These are phyloP conservation scores for Formica selysi DNA, from an alignment of 1,140 invertebrate genomes.

Conservation along the genomic window DNA sequence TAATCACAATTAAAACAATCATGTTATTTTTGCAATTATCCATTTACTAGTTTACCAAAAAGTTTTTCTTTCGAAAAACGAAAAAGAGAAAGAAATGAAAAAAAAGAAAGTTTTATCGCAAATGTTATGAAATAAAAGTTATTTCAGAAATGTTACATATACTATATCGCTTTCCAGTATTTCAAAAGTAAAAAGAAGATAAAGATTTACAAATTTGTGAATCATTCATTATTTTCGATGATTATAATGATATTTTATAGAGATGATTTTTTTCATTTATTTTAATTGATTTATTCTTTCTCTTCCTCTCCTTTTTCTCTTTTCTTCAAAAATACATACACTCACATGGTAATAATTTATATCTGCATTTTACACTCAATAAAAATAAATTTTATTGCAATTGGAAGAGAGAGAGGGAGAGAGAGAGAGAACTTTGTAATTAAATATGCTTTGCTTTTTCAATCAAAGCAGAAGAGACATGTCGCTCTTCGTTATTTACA, in stretches of 20 bases:
- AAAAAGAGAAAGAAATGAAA: not conserved
- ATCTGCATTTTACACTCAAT: not conserved
- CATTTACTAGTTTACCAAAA: not conserved
- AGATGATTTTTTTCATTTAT: too few relatives aligned
- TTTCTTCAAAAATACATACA: not conserved
- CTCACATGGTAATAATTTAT: not conserved
- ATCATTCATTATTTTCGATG: not conserved
- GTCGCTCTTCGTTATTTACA: slow-evolving; percentile 36
- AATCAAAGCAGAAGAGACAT: slow-evolving; percentile 5
- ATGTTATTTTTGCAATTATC: not conserved
- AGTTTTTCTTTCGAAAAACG: not conserved
- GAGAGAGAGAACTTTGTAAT: not conserved
- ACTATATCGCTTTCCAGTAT: not conserved
- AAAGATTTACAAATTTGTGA: not conserved
- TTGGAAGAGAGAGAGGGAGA: not conserved
- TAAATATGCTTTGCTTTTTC: slow-evolving; percentile 29
- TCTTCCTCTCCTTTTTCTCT: too few relatives aligned
- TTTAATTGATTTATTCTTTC: too few relatives aligned
- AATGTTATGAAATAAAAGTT: not conserved
- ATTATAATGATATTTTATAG: too few relatives aligned
- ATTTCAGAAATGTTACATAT: not conserved
- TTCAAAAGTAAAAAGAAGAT: not conserved
- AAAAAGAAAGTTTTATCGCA: not conserved
- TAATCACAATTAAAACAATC: slow-evolving; percentile 36
- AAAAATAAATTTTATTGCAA: slow-evolving; percentile 27